Evolutionary conservation across 2,113 vertebrate genomes (phyloP), one percentile per base, ranked within the genome.

Genomic region (Electrona antarctica): DNA sequence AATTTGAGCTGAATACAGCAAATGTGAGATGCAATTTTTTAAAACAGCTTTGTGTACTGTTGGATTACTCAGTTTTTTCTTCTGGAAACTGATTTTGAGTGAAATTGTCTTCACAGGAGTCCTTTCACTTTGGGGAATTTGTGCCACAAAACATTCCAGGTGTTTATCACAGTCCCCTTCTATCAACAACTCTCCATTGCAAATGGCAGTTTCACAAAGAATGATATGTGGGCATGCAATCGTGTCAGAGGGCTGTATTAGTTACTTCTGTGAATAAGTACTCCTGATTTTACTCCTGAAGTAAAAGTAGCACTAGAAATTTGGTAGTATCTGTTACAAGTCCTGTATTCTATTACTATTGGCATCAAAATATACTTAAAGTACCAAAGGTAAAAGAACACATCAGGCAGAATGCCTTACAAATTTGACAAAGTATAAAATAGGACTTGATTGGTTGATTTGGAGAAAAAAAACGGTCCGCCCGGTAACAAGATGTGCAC

Each of bases 181-280:
- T 41, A 41, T 41, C 33, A 41, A 41, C 33, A 41, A 41, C 33
- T 33, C 69, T 84, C 64, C 77, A 60, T 83, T 60, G 63, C 85
- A 85, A 81, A 83, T 65, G 49, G 60, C 46, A 67, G 29, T 79
- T 55, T 78, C 33, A 41, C 33, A 41, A 41, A 41, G 33, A 41
- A 41, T 41, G 33, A 41, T 41, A 41, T 41, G 3, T 83, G 81
- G 15, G 15, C 12, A 8, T 15, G 45, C 49, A 45, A 8, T 13
- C 4, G 61, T n/a, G 12, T 62, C 80, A 73, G 80, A 86, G 81
- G n/a, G 61, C 65, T 72, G 65, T 68, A 79, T 81, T 71, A 59
- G 33, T 74, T 70, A 72, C 33, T 41, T 41, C 33, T 41, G 33
- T 41, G 33, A 41, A 41, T 1, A 41, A 41, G 33, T 41, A 6